Base-by-base conservation (phyloP, 2,113 vertebrate species). In the Cranoglanis bouderius region DNA sequence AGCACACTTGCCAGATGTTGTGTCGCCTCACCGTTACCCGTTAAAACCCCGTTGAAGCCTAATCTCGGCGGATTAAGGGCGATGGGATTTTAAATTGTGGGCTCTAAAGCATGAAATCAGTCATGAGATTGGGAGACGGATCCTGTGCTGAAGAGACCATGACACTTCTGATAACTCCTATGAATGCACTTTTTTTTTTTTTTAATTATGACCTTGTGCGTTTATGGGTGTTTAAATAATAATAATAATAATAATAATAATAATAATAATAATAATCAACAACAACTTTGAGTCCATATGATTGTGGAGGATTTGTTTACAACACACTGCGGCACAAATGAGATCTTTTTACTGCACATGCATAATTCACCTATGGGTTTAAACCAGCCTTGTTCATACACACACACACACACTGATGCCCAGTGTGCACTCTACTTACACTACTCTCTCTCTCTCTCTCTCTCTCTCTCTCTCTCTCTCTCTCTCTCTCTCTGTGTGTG, bases 341-440 rank as follows among this genome's bases (percentile, higher is more conserved):
- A 95, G 94, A 95, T 96, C 93, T 94, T 94, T 94, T 94, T 93
- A 94, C 93, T 90, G 90, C 63, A 90, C 95, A 96, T 96, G 93
- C 92, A 95, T 96, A 95, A 95, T 96, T 96, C 92, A 93, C 55
- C 82, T 91, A 92, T 67, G 92, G 94, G 91, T 90, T 93, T 92
- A 94, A 94, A 70, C 82, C 72, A 87, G 46, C 46, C 82, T 53
- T 94, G 94, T 93, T 92, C 46, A 72, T 29, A 82, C 46, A 63
- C 85, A 55, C 67, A 38, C 49, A 86, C 72, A 78, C 72, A 77
- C 35, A 81, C 49, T 24, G 49, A 81, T 24, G 26, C 70, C 35
- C 57, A 83, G 6, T 65, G 59, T 65, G 26, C 82, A 63, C 57
- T 83, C 57, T 18, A 8, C 29, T 80, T 53, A 49, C 46, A 26